Evolutionary conservation across 2,797 vertebrate species (phyloP).

Genomic region (Allobates femoralis): DNA sequence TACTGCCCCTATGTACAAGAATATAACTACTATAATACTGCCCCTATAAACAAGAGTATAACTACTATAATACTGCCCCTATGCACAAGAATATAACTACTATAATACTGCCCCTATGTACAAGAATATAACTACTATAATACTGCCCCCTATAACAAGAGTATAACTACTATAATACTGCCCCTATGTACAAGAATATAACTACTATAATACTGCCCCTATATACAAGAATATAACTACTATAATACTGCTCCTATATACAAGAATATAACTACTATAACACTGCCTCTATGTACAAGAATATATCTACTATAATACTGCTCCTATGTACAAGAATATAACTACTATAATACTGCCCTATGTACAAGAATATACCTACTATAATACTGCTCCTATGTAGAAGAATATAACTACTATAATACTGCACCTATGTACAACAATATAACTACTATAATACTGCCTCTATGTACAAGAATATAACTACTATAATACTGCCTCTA

Average conservation of each 20-base stretch:
- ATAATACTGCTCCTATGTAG: neutral
- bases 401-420: conserved; percentile 17
- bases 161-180: conserved; percentile 2
- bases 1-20: no score
- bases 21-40: conserved; percentile 14
- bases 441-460: conserved; percentile 16
- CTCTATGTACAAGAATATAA: conserved; percentile 1
- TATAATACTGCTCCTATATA: conserved; percentile 2
- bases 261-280: conserved; percentile 11
- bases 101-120: neutral
- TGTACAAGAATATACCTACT: neutral
- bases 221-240: conserved; percentile 7
- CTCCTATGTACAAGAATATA: neutral
- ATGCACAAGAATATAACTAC: conserved; percentile 14
- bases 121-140: conserved; percentile 9
- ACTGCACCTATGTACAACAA: conserved; percentile 1
- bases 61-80: conserved; percentile 6
- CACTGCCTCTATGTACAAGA: no score
- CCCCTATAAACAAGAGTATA: conserved; percentile 1
- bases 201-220: conserved; percentile 1
- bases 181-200: no score
- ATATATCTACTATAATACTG: conserved; percentile 9
- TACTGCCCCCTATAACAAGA: neutral
- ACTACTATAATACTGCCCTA: neutral
- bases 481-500: neutral